Base-by-base conservation (phyloP, 2,888 invertebrate species). In the Miltochrista miniata region DNA sequence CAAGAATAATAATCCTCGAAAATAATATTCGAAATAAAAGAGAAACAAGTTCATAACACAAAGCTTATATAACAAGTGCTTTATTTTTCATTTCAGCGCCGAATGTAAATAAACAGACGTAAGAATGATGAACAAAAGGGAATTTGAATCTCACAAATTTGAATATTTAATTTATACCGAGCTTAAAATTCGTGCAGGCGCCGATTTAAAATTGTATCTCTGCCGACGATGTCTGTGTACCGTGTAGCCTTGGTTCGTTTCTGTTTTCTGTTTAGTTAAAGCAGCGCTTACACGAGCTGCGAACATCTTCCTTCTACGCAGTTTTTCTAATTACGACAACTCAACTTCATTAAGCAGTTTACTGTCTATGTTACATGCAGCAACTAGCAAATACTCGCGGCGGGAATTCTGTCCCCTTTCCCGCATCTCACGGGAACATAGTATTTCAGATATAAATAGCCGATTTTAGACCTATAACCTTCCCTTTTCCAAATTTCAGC, bases 261-360 rank as follows among this genome's bases (percentile, higher is more conserved):
- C 70, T 75, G 76, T 76, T 81, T 75, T 76, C 73, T 75, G 76
- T 80, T 78, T 77, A 83, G 80, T 84, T 24, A 4, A 24, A 24
- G 18, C 3, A 24, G 18, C 18, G 18, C 18, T 24, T 24, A 24
- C 18, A 24, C 18, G 18, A 24, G 18, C 18, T 4, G 5, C 18
- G 5, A 24, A 24, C 18, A 4, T 2, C 18, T 24, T 5, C 18
- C 2, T 24, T 24, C 18, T 24, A 24, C 2, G 18, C 18, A 24
- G 18, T 24, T 24, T 24, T 24, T 24, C 3, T 24, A 24, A 24
- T 24, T 24, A 24, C 18, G 18, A 24, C 18, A 5, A 4, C 18
- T 4, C 18, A 24, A 24, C 18, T 5, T 4, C 18, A 24, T 4
- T 24, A 24, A 24, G 18, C 18, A 24, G 5, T 24, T 24, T 24